Percentiles rank a stretch among this genome's conserved stretches.
phyloP scores from a whole-genome alignment of 1,140 invertebrate genomes.

The Megalopta genalis region DNA sequence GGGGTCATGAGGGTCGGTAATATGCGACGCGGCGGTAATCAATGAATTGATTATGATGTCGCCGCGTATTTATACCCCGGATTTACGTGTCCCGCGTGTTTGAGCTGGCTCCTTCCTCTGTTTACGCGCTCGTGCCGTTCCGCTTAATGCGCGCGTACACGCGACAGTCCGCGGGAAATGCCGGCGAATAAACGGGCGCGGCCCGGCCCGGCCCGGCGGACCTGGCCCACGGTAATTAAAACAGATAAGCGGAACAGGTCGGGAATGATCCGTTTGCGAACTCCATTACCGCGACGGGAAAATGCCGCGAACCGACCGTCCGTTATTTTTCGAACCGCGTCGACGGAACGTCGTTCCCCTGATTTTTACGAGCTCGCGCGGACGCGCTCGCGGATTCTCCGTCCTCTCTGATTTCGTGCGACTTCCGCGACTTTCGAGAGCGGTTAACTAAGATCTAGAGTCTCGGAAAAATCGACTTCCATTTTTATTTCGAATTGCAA shows the following conservation, averaged over 20 bases:
- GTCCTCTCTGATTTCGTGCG: no score
- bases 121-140: neutral
- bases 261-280: neutral
- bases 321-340: no score
- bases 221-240: neutral
- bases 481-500: no score
- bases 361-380: no score
- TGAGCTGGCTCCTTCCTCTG: neutral
- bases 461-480: no score
- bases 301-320: no score
- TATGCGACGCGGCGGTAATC: conserved; percentile 40
- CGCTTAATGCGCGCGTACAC: neutral
- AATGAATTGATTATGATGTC: conserved; percentile 26
- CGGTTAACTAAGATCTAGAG: no score
- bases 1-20: conserved; percentile 18
- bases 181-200: neutral
- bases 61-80: conserved; percentile 1
- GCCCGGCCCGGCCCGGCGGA: no score
- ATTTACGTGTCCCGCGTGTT: conserved; percentile 11
- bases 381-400: no score
- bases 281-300: neutral
- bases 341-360: no score
- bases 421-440: no score
- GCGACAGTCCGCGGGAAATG: neutral
- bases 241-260: neutral